Base-by-base conservation (phyloP, 2,888 invertebrate genomes). In the Neria commutata region DNA sequence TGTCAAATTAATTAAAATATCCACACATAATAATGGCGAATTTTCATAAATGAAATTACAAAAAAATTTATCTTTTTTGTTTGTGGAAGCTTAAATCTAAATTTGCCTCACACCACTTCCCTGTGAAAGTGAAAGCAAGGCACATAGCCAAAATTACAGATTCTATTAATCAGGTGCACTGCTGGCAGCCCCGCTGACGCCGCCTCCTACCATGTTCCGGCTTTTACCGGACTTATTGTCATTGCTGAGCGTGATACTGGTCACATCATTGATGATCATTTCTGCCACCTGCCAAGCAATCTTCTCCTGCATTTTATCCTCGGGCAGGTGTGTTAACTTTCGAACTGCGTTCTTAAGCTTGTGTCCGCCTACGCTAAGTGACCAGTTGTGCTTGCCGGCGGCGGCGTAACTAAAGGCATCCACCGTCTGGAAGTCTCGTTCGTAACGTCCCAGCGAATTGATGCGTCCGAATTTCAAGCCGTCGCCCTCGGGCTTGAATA, bases 231-330 rank as follows among this genome's bases (percentile, higher is more conserved):
- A 29, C 11, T 29, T 6, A 6, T 37, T n/a, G n/a, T n/a, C 37
- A 42, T 42, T 42, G 14, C 42, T 19, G 29, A 78, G 63, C 14
- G 95, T 95, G 74, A 95, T 86, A 80, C 88, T 92, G 42, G 95
- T 95, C 61, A 98, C 91, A 84, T 97, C 97, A 82, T 92, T 93
- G 45, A 98, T 91, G 75, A 98, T 98, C 92, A 95, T 95, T 83
- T 95, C 94, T 24, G 98, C 97, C 65, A 97, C 92, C 84, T 95
- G 93, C 91, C 96, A 94, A 4, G 98, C 98, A 86, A 97, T 90
- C 81, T 97, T 96, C 82, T 98, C 96, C 83, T 96, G 92, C 49
- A 90, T 90, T 85, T 91, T 92, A 71, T 94, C 91, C 76, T 93
- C 91, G 54, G 90, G 92, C 69, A 89, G 86, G 83, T 91, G 90